phyloP scores from a whole-genome alignment of 2,113 vertebrate genomes.

The Salminus brasiliensis region DNA sequence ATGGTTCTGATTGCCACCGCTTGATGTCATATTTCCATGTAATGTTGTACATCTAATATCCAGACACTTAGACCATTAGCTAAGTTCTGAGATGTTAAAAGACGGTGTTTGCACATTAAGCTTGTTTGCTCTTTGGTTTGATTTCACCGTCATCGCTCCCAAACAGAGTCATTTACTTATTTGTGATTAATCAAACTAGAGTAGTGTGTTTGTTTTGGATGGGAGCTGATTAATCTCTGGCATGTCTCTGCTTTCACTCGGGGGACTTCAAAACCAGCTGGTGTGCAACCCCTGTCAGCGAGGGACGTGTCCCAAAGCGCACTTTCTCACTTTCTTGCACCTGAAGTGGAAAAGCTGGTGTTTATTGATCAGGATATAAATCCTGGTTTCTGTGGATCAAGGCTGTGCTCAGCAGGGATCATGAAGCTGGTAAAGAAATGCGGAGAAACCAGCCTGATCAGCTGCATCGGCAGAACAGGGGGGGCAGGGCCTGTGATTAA shows the following conservation, averaged over 20 bases:
- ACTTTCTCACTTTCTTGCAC: conserved; percentile 5
- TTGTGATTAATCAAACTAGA: conserved; percentile 16
- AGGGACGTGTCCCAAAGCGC: conserved; percentile 12
- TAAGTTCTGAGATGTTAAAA: not conserved
- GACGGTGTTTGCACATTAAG: not conserved
- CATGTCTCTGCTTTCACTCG: not conserved
- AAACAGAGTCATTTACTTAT: conserved; percentile 9
- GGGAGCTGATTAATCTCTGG: not conserved
- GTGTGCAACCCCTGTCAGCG: not conserved
- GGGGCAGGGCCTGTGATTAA: conserved; percentile 39
- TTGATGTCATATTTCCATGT: conserved; percentile 3
- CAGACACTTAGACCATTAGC: not conserved
- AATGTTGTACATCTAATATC: not conserved
- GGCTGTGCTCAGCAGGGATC: conserved; percentile 52
- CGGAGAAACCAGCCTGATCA: conserved; percentile 55
- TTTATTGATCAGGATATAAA: conserved; percentile 44
- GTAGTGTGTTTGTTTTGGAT: conserved; percentile 20
- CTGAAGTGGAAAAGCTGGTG: not conserved
- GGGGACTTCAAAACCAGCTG: conserved; percentile 8
- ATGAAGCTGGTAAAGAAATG: conserved; percentile 49
- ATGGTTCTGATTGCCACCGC: conserved; percentile 35
- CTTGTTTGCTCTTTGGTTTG: not conserved
- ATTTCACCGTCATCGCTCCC: not conserved
- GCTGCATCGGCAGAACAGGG: conserved; percentile 47
- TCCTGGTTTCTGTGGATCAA: conserved; percentile 49